Conservation (phyloP, 2,888 invertebrate genomes). For the Abrostola triplasia region DNA sequence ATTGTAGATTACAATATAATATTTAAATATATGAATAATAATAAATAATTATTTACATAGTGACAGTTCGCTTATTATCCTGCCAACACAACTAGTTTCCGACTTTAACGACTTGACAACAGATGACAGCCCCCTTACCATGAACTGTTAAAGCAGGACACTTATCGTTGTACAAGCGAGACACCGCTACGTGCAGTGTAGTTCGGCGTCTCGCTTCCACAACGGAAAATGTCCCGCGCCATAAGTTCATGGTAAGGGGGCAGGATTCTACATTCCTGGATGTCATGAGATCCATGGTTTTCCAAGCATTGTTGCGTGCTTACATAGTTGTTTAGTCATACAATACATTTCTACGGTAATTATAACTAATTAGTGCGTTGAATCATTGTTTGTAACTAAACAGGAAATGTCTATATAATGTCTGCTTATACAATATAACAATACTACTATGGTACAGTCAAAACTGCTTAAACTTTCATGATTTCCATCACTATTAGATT, state of each 20-base stretch:
- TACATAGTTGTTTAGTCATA: not conserved
- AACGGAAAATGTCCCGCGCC: no score
- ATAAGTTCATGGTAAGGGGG: not conserved
- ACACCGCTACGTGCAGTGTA: no score
- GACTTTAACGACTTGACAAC: not conserved
- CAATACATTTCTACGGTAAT: conserved; percentile 36
- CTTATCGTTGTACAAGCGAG: no score
- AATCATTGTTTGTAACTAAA: conserved; percentile 29
- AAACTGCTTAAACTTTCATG: no score
- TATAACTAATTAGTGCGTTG: conserved; percentile 28
- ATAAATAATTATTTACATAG: not conserved
- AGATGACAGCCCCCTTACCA: no score
- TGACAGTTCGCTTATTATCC: conserved; percentile 23
- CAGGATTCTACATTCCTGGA: conserved; percentile 21
- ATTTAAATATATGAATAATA: not conserved
- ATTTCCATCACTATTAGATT: no score
- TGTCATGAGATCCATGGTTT: conserved; percentile 5
- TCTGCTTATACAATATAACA: not conserved
- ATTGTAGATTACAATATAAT: conserved; percentile 1
- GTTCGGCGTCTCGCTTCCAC: no score
- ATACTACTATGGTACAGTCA: not conserved
- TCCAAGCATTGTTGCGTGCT: not conserved
- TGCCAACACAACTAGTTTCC: conserved; percentile 12
- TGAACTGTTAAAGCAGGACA: no score
- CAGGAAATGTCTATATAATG: conserved; percentile 14